Conservation (phyloP, 2,888 invertebrate genomes). For the Agriopis leucophaearia region DNA sequence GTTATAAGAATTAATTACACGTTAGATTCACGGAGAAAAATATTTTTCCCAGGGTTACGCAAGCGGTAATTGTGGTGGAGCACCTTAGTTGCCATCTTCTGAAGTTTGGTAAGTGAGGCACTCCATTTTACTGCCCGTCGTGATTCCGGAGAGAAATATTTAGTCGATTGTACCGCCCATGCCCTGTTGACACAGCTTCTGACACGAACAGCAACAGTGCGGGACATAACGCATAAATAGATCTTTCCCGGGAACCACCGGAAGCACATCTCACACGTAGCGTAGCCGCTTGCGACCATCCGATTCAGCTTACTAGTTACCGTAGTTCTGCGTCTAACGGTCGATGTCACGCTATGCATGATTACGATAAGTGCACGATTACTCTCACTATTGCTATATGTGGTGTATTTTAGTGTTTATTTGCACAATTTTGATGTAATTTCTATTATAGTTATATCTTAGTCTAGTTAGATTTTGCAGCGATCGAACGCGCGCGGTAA, state of each 20-base stretch:
- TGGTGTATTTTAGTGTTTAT: slow-evolving; percentile 72
- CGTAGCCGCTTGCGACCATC: slow-evolving; percentile 79
- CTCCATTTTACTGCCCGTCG: slow-evolving; percentile 85
- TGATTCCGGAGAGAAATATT: slow-evolving; percentile 87
- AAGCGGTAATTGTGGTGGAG: slow-evolving; percentile 87
- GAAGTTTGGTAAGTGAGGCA: slow-evolving; percentile 87
- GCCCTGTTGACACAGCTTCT: slow-evolving; percentile 76
- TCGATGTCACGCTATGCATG: slow-evolving; percentile 84
- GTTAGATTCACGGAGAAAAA: slow-evolving; percentile 87
- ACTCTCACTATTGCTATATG: slow-evolving; percentile 67
- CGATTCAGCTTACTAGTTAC: slow-evolving; percentile 68
- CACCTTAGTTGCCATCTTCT: slow-evolving; percentile 86
- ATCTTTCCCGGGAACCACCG: slow-evolving; percentile 86
- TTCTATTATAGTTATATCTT: slow-evolving; percentile 46
- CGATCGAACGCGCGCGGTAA: slow-evolving; percentile 53
- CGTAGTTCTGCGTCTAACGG: slow-evolving; percentile 73
- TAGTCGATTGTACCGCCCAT: slow-evolving; percentile 85
- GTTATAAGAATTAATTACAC: slow-evolving; percentile 82
- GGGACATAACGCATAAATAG: slow-evolving; percentile 85
- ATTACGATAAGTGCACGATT: slow-evolving; percentile 82
- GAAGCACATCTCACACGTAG: slow-evolving; percentile 81
- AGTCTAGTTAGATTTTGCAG: slow-evolving; percentile 46
- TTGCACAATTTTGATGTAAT: slow-evolving; percentile 71
- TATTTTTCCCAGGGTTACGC: slow-evolving; percentile 87
- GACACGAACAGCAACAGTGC: slow-evolving; percentile 77